Evolutionary conservation across 1,140 invertebrate genomes (phyloP).

Genomic region (Megathymus violae): DNA sequence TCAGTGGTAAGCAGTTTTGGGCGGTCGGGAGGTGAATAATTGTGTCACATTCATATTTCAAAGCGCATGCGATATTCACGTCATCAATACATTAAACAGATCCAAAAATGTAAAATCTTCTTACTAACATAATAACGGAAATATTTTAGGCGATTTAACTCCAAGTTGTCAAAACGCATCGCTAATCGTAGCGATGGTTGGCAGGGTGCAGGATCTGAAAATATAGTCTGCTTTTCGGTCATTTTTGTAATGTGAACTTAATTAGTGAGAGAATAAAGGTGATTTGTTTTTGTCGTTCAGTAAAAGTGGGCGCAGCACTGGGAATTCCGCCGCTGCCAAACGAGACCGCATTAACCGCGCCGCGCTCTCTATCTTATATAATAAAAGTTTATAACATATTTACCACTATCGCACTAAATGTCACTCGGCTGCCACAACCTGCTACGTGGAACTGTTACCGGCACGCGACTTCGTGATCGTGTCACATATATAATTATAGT

Average conservation of each 20-base stretch:
- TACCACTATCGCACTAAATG: slow-evolving; percentile 14
- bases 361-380: slow-evolving; percentile 29
- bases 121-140: slow-evolving; percentile 29
- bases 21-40: too few relatives aligned
- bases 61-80: too few relatives aligned
- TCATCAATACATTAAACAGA: too few relatives aligned
- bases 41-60: too few relatives aligned
- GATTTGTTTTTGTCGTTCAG: background rate
- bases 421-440: slow-evolving; percentile 13
- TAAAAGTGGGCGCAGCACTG: background rate
- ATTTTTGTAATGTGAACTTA: background rate
- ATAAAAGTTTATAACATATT: slow-evolving; percentile 35
- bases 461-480: background rate
- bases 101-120: too few relatives aligned
- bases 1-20: too few relatives aligned
- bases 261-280: background rate
- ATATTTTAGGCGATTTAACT: slow-evolving; percentile 33
- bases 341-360: slow-evolving; percentile 24
- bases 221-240: slow-evolving; percentile 9
- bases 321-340: slow-evolving; percentile 24
- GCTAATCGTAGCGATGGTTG: slow-evolving; percentile 33
- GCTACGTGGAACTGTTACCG: slow-evolving; percentile 8
- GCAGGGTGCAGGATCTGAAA: slow-evolving; percentile 3
- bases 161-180: slow-evolving; percentile 29
- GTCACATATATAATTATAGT: slow-evolving; percentile 21